Base-by-base conservation (phyloP, 2,113 vertebrate species). In the Prunella fulvescens region DNA sequence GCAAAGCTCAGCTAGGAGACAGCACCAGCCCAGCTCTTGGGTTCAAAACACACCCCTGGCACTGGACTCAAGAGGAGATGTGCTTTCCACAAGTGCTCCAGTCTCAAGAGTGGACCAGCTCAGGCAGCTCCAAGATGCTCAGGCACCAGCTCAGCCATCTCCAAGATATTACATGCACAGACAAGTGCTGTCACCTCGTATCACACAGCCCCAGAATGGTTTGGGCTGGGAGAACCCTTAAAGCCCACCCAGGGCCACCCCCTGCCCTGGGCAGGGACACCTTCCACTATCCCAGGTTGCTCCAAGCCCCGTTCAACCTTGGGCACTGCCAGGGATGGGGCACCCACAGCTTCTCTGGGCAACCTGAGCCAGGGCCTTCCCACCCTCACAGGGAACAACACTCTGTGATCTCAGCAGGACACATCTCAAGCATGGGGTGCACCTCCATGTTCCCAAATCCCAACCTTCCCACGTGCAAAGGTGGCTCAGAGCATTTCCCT, bases 21-120 rank as follows among this genome's bases (percentile, higher is more conserved):
- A 37, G 2, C 70, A 24, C 54, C 29, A 56, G 81, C 24, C 76
- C 48, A 17, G 78, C 23, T 37, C 92, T 9, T 7, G 11, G 9
- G 31, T 26, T 54, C 60, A 33, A 61, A 65, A 45, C n/a, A 45
- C 0, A 0, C 16, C 58, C 1, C 2, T 72, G 62, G 23, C 14
- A 16, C 22, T 3, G 0, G 10, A 47, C 19, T 3, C 29, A 6
- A 28, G 26, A 85, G 53, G 47, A 71, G 3, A 35, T 39, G 39
- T 3, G n/a, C 86, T 56, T 35, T 16, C 61, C 54, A 26, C 23
- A 39, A 40, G 54, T 2, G 50, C 51, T 86, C 33, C 25, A 23
- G 47, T 12, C 51, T 39, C 51, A 19, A 33, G n/a, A 76, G 19
- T 1, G 9, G 37, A 35, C 14, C 56, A 77, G 48, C 54, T 35